phyloP scores from a whole-genome alignment of 2,797 vertebrate genomes.

The Thripadectes ignobilis region DNA sequence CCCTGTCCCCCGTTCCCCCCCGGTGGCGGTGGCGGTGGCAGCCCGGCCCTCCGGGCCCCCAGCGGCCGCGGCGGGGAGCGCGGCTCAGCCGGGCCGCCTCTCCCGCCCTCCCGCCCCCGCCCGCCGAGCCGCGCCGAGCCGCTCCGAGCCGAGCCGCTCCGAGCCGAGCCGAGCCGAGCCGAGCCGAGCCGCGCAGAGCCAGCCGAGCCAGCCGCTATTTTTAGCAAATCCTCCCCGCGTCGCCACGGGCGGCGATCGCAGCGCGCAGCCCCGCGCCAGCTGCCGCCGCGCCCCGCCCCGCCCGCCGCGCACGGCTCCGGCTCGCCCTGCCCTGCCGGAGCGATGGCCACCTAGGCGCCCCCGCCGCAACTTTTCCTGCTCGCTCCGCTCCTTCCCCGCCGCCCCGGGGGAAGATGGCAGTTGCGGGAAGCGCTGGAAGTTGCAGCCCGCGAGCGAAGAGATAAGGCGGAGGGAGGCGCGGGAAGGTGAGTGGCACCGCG shows the following conservation, averaged over 20 bases:
- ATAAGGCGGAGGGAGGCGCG: not conserved
- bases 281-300: not conserved
- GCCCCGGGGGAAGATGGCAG: conserved; percentile 70
- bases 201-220: conserved; percentile 74
- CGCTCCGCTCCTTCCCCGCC: not conserved
- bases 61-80: no score
- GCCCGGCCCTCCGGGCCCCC: not conserved
- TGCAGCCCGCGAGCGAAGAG: conserved; percentile 38
- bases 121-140: not conserved
- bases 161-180: no score
- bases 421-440: conserved; percentile 62
- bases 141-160: not conserved
- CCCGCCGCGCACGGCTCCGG: not conserved
- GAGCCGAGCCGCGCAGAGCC: no score
- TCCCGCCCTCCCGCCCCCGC: not conserved
- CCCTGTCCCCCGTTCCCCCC: no score
- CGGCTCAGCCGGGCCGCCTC: conserved; percentile 45
- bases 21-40: no score
- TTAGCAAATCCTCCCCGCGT: conserved; percentile 79
- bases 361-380: conserved; percentile 67
- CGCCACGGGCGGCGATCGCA: conserved; percentile 70
- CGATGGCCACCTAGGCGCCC: not conserved
- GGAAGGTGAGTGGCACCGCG: conserved; percentile 36
- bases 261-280: conserved; percentile 56
- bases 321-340: not conserved